Percentiles rank a stretch among this genome's conserved stretches.
phyloP scores from a whole-genome alignment of 2,797 vertebrate genomes.

The Emydoidea blandingii region DNA sequence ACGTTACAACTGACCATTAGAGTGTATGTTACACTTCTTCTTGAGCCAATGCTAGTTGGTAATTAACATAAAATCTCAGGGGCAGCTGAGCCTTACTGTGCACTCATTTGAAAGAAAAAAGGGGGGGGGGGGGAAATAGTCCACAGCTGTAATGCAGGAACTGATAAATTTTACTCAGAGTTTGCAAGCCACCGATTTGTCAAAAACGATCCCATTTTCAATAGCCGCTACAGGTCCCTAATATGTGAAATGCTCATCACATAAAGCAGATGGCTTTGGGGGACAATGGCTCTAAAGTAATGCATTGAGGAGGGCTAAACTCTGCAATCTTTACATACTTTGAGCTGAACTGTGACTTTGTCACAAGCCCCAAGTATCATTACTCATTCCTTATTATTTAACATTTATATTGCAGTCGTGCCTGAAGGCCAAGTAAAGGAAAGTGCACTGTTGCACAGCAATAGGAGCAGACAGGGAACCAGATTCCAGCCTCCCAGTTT shows the following conservation, averaged over 20 bases:
- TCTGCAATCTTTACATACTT: background rate
- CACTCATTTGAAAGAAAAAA: background rate
- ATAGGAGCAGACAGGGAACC: accelerated
- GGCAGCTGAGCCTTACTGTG: background rate
- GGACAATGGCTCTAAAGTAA: background rate
- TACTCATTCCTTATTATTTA: background rate
- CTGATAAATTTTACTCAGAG: background rate
- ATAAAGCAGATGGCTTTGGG: background rate
- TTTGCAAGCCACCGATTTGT: background rate
- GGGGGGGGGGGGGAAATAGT: no score
- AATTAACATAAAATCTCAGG: background rate
- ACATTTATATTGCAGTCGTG: background rate
- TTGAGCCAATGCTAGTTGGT: background rate
- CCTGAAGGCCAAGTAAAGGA: background rate
- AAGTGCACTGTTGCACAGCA: accelerated
- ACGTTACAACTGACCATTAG: background rate
- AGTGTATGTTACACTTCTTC: background rate
- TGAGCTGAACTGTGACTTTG: background rate
- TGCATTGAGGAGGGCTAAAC: background rate
- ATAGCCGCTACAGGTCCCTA: background rate
- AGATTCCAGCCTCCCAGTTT: background rate
- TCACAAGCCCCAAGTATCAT: background rate
- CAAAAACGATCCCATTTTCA: background rate
- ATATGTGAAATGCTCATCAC: background rate
- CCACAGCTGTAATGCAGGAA: accelerated